phyloP scores from a whole-genome alignment of 2,113 vertebrate species.

The Jaculus jaculus region DNA sequence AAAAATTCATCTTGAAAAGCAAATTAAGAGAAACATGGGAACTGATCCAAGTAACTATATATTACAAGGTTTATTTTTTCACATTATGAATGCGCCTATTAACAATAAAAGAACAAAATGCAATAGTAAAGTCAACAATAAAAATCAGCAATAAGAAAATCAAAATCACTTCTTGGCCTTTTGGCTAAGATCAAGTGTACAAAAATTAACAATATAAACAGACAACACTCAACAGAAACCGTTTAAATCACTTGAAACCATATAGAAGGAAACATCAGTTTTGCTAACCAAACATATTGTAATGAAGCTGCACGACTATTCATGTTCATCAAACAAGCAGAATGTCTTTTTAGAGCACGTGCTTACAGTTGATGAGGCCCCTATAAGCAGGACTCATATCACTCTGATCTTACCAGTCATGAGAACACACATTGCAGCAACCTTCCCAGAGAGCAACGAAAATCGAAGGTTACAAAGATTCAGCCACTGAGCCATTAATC shows the following conservation, averaged over 20 bases:
- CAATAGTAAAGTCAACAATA: too few species aligned
- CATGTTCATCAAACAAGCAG: conserved; percentile 1
- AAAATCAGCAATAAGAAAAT: too few species aligned
- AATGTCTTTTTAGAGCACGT: background rate
- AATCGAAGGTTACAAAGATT: background rate
- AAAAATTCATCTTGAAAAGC: too few species aligned
- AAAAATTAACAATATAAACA: conserved; percentile 13
- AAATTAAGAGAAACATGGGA: background rate
- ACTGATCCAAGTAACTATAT: background rate
- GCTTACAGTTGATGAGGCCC: background rate
- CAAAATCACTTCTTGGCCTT: background rate
- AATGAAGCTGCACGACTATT: background rate
- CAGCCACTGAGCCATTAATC: background rate
- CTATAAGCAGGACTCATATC: background rate
- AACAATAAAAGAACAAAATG: background rate
- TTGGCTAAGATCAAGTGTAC: background rate
- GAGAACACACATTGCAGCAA: background rate
- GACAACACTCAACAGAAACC: conserved; percentile 2
- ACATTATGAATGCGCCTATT: background rate
- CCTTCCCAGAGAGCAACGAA: background rate
- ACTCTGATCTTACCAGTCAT: background rate
- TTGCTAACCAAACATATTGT: conserved; percentile 16
- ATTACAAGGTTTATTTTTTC: conserved; percentile 4
- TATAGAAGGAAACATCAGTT: background rate
- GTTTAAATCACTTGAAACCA: conserved; percentile 7